A percentile compares a stretch with the other conserved stretches of the same genome.
Evolutionary conservation across 1,140 invertebrate species (phyloP).

Genomic region (Lineus longissimus): DNA sequence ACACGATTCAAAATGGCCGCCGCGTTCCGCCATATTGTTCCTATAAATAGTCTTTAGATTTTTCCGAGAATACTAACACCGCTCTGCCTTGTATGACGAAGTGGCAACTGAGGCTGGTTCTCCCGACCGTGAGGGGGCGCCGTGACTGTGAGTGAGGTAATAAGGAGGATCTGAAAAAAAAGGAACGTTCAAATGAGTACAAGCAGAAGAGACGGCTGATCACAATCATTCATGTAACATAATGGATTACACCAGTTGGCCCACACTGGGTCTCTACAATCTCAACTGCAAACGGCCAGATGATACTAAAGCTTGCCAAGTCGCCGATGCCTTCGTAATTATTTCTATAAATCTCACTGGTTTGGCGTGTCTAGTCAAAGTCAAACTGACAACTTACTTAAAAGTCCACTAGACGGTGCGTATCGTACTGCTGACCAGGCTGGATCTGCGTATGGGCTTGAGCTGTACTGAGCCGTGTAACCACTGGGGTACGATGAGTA

Average conservation of each 20-base stretch:
- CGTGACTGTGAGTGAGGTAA: neutral
- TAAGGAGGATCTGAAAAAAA: conserved; percentile 4
- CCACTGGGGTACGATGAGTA: conserved; percentile 3
- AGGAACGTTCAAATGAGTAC: neutral
- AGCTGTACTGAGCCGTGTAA: conserved; percentile 3
- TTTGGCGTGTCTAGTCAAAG: too few species aligned
- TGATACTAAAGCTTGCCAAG: too few species aligned
- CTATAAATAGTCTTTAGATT: too few species aligned
- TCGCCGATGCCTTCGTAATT: too few species aligned
- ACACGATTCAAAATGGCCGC: too few species aligned
- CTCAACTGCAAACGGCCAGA: too few species aligned
- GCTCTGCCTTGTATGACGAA: neutral
- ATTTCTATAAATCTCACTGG: too few species aligned
- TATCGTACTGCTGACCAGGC: conserved; percentile 4
- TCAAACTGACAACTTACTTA: neutral
- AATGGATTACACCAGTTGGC: too few species aligned
- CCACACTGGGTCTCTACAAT: too few species aligned
- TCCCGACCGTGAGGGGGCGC: neutral
- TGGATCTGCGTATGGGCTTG: neutral
- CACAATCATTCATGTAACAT: too few species aligned
- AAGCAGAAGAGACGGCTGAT: too few species aligned
- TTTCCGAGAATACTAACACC: neutral
- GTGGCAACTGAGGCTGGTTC: neutral
- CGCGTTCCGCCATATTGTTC: too few species aligned
- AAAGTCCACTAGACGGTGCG: neutral